Evolutionary conservation across 1,140 invertebrate species (phyloP).

Genomic region (Lithobius niger): DNA sequence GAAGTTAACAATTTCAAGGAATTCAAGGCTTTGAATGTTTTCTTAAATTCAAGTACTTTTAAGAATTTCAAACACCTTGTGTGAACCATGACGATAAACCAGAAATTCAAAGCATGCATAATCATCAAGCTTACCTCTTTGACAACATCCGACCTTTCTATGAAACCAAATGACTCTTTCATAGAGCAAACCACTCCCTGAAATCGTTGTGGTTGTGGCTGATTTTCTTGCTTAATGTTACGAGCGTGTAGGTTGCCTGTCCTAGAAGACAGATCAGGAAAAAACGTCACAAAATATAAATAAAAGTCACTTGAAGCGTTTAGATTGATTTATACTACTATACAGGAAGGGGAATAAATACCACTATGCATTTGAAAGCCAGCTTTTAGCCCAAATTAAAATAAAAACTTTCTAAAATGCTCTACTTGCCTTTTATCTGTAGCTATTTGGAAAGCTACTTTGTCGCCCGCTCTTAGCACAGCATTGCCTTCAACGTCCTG

Average conservation of each 20-base stretch:
- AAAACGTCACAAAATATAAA: too few relatives aligned
- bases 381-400: too few relatives aligned
- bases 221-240: constrained; percentile 79
- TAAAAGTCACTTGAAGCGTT: too few relatives aligned
- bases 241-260: constrained; percentile 86
- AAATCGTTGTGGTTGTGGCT: constrained; percentile 73
- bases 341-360: too few relatives aligned
- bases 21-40: too few relatives aligned
- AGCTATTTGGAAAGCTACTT: constrained; percentile 90
- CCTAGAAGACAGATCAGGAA: constrained; percentile 24
- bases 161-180: constrained; percentile 86
- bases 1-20: too few relatives aligned
- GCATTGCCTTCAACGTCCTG: constrained; percentile 91
- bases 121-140: constrained; percentile 69
- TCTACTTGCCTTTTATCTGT: constrained; percentile 73
- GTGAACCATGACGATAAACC: too few relatives aligned
- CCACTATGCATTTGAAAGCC: too few relatives aligned
- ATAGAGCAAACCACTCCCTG: constrained; percentile 91
- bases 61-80: too few relatives aligned
- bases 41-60: too few relatives aligned
- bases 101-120: constrained; percentile 38
- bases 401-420: too few relatives aligned
- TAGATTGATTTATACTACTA: too few relatives aligned
- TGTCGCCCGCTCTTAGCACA: constrained; percentile 74
- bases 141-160: constrained; percentile 89